phyloP scores from a whole-genome alignment of 2,113 vertebrate species.

The Sisor rabdophorus region DNA sequence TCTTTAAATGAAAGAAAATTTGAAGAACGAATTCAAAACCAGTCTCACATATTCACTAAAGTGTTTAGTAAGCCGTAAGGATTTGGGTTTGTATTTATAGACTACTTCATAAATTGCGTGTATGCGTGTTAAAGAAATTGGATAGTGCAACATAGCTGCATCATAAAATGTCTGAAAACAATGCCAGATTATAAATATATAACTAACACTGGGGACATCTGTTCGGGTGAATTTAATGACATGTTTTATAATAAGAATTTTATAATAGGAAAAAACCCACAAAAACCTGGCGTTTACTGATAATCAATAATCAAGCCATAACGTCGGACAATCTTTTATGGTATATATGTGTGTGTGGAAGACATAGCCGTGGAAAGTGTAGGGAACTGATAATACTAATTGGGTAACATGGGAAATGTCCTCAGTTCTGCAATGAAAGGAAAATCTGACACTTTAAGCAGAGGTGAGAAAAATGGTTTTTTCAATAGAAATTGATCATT shows the following conservation, averaged over 20 bases:
- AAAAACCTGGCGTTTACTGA: neutral
- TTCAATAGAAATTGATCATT: slow-evolving; percentile 19
- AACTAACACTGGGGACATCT: neutral
- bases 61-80: too few species aligned
- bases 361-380: neutral
- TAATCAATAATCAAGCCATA: neutral
- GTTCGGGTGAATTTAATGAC: neutral
- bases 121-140: neutral
- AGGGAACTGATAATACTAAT: neutral
- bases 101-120: neutral
- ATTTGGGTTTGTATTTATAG: neutral
- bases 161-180: neutral
- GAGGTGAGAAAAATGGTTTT: slow-evolving; percentile 27
- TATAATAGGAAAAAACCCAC: neutral
- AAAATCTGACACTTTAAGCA: slow-evolving; percentile 28
- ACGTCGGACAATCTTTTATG: too few species aligned
- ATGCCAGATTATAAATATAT: neutral
- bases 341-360: neutral
- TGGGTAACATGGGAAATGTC: neutral
- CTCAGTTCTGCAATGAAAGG: neutral
- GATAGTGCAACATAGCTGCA: slow-evolving; percentile 1
- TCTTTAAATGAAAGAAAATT: too few species aligned
- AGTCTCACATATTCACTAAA: too few species aligned
- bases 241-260: neutral
- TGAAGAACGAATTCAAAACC: too few species aligned